phyloP scores from a whole-genome alignment of 2,797 vertebrate genomes.

The Tangara arthus region DNA sequence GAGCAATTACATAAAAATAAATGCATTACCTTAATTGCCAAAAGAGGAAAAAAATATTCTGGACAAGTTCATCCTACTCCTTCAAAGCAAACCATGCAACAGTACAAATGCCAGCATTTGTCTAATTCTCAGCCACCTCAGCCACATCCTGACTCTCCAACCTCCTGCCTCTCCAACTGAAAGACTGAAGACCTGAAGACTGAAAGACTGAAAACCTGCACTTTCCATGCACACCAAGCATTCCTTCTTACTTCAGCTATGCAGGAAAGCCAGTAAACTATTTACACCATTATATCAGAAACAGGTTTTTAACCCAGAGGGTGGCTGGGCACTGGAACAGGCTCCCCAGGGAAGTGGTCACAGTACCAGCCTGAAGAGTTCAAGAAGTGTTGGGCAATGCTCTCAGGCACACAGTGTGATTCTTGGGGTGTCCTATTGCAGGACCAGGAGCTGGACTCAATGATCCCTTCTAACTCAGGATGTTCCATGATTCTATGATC shows the following conservation, averaged over 20 bases:
- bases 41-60: neutral
- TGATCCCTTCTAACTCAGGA: neutral
- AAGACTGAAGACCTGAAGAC: neutral
- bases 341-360: neutral
- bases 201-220: neutral
- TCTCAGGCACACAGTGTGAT: neutral
- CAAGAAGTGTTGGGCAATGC: neutral
- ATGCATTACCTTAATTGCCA: neutral
- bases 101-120: neutral
- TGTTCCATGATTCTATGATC: neutral
- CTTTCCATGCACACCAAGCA: neutral
- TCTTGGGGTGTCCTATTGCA: neutral
- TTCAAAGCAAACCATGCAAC: neutral
- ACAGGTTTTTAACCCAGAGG: neutral
- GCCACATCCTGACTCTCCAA: neutral
- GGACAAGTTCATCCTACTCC: neutral
- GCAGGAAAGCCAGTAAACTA: neutral
- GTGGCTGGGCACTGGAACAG: neutral
- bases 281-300: neutral
- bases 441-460: neutral
- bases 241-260: neutral
- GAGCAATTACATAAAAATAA: neutral
- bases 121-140: neutral
- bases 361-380: neutral
- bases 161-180: neutral